These are phyloP conservation scores for Maylandia zebra DNA, from an alignment of 2,113 vertebrate species.

Conservation along the genomic window DNA sequence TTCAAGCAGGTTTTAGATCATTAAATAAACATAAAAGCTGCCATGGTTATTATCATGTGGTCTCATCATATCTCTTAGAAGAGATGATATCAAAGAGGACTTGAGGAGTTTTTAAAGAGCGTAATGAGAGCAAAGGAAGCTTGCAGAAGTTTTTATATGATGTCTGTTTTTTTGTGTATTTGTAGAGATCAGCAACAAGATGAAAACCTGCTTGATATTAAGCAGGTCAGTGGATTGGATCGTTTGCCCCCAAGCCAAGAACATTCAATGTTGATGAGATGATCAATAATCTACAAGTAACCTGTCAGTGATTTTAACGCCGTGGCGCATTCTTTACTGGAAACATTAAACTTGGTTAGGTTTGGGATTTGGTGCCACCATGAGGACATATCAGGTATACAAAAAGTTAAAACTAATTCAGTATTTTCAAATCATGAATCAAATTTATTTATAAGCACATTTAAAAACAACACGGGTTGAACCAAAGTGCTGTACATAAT, in stretches of 20 bases:
- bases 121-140: background rate
- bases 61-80: background rate
- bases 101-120: background rate
- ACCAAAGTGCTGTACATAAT: background rate
- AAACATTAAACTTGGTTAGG: background rate
- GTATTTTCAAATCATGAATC: background rate
- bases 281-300: background rate
- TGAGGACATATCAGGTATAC: background rate
- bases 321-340: background rate
- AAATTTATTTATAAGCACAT: background rate
- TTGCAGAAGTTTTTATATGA: background rate
- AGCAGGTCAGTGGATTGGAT: background rate
- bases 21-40: background rate
- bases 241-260: background rate
- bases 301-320: background rate
- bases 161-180: background rate
- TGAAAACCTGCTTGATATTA: background rate
- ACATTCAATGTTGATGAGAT: background rate
- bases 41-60: background rate
- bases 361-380: slow-evolving; percentile 35
- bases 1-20: background rate
- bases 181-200: background rate
- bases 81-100: background rate
- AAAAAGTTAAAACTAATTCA: background rate
- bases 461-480: background rate